These are phyloP conservation scores for Grantiella picta DNA, from an alignment of 2,113 vertebrate genomes.

Conservation along the genomic window DNA sequence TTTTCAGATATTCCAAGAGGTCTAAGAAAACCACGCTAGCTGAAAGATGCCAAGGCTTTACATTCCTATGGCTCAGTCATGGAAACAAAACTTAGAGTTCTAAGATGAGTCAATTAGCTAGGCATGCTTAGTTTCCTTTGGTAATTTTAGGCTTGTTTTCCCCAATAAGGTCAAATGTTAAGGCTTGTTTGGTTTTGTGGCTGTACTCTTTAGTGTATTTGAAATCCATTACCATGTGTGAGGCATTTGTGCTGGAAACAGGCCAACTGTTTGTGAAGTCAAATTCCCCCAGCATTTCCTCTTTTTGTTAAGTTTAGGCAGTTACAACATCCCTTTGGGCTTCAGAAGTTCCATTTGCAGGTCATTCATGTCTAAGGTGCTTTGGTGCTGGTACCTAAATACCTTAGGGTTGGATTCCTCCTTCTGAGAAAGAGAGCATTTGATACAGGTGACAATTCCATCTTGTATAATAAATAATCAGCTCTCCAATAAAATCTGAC, in stretches of 20 bases:
- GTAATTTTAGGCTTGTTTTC: slow-evolving; percentile 73
- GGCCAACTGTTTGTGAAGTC: background rate
- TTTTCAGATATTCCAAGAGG: slow-evolving; percentile 18
- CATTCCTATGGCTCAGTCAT: slow-evolving; percentile 74
- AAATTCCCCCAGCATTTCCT: background rate
- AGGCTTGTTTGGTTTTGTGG: slow-evolving; percentile 65
- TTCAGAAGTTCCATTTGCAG: background rate
- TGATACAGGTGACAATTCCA: background rate
- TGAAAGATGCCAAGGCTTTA: slow-evolving; percentile 45
- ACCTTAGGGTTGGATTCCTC: background rate
- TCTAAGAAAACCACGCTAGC: slow-evolving; percentile 37
- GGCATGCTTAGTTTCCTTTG: slow-evolving; percentile 74
- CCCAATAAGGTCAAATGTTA: slow-evolving; percentile 77
- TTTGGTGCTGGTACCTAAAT: background rate
- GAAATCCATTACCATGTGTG: slow-evolving; percentile 31
- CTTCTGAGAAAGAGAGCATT: background rate
- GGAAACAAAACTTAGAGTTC: slow-evolving; percentile 65
- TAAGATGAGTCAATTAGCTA: slow-evolving; percentile 74
- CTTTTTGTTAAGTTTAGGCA: background rate
- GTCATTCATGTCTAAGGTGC: background rate
- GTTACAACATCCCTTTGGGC: background rate
- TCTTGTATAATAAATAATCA: background rate
- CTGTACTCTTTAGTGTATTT: slow-evolving; percentile 35
- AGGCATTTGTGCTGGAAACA: background rate
- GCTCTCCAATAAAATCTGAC: background rate